These are phyloP conservation scores for Megaceryle maxima DNA, from an alignment of 2,113 vertebrate genomes.

Conservation along the genomic window DNA sequence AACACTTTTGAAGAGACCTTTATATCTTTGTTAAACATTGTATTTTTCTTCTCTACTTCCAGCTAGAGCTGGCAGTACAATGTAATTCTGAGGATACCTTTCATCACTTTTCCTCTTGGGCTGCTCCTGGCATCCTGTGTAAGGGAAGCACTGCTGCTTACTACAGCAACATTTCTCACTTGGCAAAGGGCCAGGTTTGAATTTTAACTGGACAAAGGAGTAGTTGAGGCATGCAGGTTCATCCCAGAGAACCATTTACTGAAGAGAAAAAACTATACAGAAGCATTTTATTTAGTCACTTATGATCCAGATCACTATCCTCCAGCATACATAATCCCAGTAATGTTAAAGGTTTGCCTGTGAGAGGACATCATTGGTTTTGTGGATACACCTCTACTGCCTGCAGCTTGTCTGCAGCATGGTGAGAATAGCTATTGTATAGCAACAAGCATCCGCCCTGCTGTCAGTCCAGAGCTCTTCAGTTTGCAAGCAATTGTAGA, in stretches of 20 bases:
- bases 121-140: background rate
- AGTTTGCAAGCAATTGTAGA: background rate
- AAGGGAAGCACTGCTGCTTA: background rate
- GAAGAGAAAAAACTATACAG: background rate
- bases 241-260: background rate
- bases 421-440: rapidly evolving
- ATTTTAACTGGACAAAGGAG: background rate
- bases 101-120: background rate
- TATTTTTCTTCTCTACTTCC: background rate
- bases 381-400: background rate
- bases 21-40: background rate
- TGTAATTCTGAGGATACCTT: background rate
- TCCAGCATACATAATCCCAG: background rate
- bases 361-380: background rate
- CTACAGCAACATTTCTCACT: background rate
- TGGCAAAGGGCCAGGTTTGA: background rate
- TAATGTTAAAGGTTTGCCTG: background rate
- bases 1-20: background rate
- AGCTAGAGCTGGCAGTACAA: background rate
- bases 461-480: background rate
- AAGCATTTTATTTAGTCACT: background rate
- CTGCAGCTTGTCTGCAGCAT: background rate
- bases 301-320: background rate
- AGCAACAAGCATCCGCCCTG: background rate
- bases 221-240: background rate